phyloP scores from a whole-genome alignment of 2,888 invertebrate species.

The Epicampocera succincta region DNA sequence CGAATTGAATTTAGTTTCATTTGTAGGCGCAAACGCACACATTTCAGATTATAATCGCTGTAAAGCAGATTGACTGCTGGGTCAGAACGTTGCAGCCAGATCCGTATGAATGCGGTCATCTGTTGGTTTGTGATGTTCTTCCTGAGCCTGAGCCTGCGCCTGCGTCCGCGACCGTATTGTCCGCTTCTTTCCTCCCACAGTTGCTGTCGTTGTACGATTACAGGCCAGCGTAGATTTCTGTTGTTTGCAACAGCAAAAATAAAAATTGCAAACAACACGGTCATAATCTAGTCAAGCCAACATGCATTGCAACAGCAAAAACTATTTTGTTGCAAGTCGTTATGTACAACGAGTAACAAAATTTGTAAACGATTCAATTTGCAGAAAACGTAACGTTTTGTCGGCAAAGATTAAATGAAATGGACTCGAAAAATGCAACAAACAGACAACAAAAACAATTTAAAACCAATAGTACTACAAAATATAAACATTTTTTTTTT shows the following conservation, averaged over 20 bases:
- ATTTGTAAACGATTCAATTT: constrained; percentile 79
- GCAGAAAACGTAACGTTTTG: constrained; percentile 72
- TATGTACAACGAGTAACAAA: constrained; percentile 80
- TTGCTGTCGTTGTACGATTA: constrained; percentile 40
- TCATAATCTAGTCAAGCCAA: constrained; percentile 64
- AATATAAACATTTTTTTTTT: constrained; percentile 3
- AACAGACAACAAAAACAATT: constrained; percentile 37
- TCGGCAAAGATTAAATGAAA: constrained; percentile 65
- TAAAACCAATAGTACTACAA: constrained; percentile 43
- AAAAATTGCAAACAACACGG: constrained; percentile 67
- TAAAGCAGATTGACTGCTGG: constrained; percentile 67
- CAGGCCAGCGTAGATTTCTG: constrained; percentile 47
- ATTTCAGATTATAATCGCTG: constrained; percentile 62
- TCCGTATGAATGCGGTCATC: background rate
- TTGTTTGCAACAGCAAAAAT: constrained; percentile 41
- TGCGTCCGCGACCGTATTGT: no score
- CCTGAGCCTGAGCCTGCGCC: background rate
- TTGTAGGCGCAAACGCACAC: constrained; percentile 7
- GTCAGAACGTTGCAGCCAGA: constrained; percentile 52
- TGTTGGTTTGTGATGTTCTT: background rate
- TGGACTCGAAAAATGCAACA: constrained; percentile 48
- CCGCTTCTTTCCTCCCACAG: constrained; percentile 1
- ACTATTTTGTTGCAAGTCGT: constrained; percentile 72
- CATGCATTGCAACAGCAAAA: constrained; percentile 49
- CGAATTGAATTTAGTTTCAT: constrained; percentile 6